These are phyloP conservation scores for Lochmaea capreae DNA, from an alignment of 2,888 invertebrate genomes.

Conservation along the genomic window DNA sequence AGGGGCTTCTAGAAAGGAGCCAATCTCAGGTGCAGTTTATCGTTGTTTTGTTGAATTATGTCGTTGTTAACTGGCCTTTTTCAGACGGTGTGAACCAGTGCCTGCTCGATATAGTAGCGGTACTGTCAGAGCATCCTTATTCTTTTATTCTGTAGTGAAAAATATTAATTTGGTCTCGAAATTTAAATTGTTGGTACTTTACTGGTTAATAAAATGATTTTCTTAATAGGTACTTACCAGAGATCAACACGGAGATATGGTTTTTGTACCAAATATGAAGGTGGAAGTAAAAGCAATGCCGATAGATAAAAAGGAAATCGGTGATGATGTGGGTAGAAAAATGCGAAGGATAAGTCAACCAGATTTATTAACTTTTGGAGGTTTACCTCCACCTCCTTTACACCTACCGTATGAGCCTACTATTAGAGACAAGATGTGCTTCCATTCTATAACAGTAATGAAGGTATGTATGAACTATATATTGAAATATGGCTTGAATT, in stretches of 20 bases:
- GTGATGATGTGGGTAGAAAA: slow-evolving; percentile 72
- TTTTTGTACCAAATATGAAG: slow-evolving; percentile 86
- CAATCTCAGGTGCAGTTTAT: too few species aligned
- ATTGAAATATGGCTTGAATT: too few species aligned
- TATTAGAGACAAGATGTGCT: slow-evolving; percentile 90
- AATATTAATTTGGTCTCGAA: too few species aligned
- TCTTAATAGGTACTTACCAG: slow-evolving; percentile 59
- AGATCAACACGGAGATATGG: slow-evolving; percentile 90
- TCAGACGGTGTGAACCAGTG: too few species aligned
- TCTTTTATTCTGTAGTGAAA: too few species aligned
- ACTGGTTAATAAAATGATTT: too few species aligned
- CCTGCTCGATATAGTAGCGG: too few species aligned
- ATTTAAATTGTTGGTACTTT: too few species aligned
- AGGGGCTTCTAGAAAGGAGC: too few species aligned
- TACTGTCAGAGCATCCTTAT: too few species aligned
- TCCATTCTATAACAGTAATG: slow-evolving; percentile 96
- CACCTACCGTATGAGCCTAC: slow-evolving; percentile 87
- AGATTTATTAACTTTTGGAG: slow-evolving; percentile 72
- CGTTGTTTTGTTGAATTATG: too few species aligned
- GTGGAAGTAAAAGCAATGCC: slow-evolving; percentile 83
- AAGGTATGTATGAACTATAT: slow-evolving; percentile 67
- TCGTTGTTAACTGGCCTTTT: too few species aligned
- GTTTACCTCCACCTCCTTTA: slow-evolving; percentile 73
- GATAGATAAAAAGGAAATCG: slow-evolving; percentile 74
- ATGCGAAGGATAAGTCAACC: slow-evolving; percentile 69